phyloP scores from a whole-genome alignment of 64 coral and sea anemone genomes.

The Actinia tenebrosa region DNA sequence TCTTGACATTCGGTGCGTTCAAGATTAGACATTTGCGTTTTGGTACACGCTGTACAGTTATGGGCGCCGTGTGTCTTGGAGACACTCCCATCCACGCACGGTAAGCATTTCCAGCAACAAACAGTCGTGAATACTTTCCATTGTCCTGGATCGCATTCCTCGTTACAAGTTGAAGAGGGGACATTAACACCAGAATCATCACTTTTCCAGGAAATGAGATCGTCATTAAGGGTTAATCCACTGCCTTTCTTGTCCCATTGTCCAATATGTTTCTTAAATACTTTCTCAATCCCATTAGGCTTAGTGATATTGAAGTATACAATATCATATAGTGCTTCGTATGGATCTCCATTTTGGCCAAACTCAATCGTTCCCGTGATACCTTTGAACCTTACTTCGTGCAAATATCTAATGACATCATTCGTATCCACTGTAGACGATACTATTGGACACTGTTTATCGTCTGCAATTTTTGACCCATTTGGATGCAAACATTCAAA shows the following conservation, averaged over 20 bases:
- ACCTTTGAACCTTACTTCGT: slow-evolving; percentile 52
- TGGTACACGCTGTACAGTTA: slow-evolving; percentile 54
- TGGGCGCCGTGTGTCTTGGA: not conserved
- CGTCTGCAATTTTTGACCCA: not conserved
- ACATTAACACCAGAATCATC: not conserved
- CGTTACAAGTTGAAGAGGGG: slow-evolving; percentile 22
- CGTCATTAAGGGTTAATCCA: not conserved
- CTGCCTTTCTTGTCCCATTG: slow-evolving; percentile 6
- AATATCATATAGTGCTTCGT: slow-evolving; percentile 43
- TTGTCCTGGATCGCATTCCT: slow-evolving; percentile 33
- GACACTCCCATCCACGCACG: slow-evolving; percentile 29
- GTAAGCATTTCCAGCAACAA: slow-evolving; percentile 65
- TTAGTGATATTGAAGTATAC: slow-evolving; percentile 19
- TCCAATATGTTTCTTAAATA: not conserved
- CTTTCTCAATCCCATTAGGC: not conserved
- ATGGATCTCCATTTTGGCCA: slow-evolving; percentile 41
- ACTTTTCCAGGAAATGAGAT: slow-evolving; percentile 2
- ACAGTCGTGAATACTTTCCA: not conserved
- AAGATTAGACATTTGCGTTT: slow-evolving; percentile 18
- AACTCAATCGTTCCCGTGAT: slow-evolving; percentile 50
- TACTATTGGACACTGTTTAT: slow-evolving; percentile 20
- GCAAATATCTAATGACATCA: slow-evolving; percentile 29
- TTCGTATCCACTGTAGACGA: not conserved
- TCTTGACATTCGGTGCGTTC: slow-evolving; percentile 36
- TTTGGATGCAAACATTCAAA: slow-evolving; percentile 19